phyloP scores from a whole-genome alignment of 2,113 vertebrate genomes.

The Lates calcarifer region DNA sequence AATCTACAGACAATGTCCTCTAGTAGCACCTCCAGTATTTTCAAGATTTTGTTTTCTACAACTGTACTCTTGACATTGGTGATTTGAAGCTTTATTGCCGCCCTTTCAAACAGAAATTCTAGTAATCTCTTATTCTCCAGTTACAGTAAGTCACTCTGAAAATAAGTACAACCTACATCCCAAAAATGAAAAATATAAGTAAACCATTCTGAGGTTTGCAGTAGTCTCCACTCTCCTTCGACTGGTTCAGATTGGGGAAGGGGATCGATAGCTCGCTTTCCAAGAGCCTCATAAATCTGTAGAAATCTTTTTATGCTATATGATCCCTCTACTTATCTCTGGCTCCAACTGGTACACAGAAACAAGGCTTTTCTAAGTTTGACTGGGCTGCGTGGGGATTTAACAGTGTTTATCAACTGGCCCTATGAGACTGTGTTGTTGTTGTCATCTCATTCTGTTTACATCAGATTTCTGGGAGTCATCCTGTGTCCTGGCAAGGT shows the following conservation, averaged over 20 bases:
- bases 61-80: background rate
- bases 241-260: conserved; percentile 12
- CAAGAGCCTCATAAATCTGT: conserved; percentile 59
- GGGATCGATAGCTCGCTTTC: conserved; percentile 54
- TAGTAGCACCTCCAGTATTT: background rate
- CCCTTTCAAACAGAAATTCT: background rate
- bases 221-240: conserved; percentile 18
- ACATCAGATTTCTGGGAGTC: conserved; percentile 45
- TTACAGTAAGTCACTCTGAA: conserved; percentile 7
- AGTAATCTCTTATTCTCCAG: background rate
- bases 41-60: background rate
- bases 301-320: conserved; percentile 66
- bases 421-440: conserved; percentile 3
- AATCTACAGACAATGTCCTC: background rate
- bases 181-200: conserved; percentile 1
- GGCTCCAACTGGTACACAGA: conserved; percentile 41
- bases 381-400: conserved; percentile 29
- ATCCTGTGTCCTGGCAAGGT: conserved; percentile 56
- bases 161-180: background rate
- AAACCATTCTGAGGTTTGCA: conserved; percentile 23
- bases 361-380: conserved; percentile 22
- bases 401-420: conserved; percentile 19
- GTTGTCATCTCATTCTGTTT: conserved; percentile 28
- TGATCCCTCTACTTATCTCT: conserved; percentile 58
- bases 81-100: background rate